Conservation (phyloP, 1,140 invertebrate genomes). For the Zeugodacus cucurbitae region DNA sequence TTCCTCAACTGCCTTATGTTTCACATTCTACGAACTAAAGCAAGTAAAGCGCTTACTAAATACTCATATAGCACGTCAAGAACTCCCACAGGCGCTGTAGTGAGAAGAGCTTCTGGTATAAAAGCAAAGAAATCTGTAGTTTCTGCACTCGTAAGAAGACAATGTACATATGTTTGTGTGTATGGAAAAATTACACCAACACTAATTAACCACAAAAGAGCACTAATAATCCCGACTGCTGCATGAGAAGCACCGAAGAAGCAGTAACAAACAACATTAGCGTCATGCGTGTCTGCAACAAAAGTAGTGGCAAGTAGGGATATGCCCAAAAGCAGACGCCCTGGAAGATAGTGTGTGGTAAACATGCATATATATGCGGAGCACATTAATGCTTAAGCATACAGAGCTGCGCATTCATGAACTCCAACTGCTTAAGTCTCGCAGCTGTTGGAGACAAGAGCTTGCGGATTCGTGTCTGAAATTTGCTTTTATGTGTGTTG, state of each 20-base stretch:
- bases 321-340: neutral
- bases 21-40: no score
- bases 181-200: neutral
- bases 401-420: neutral
- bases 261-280: neutral
- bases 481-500: neutral
- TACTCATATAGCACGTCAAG: neutral
- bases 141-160: neutral
- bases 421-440: neutral
- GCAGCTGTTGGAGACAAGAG: neutral
- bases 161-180: neutral
- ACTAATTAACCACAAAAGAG: constrained; percentile 36
- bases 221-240: neutral
- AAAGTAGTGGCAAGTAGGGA: neutral
- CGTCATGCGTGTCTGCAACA: neutral
- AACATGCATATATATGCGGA: neutral
- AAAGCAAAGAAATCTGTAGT: neutral
- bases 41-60: neutral
- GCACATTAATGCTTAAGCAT: no score
- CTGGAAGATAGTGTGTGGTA: neutral
- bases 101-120: neutral
- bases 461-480: neutral
- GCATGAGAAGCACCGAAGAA: neutral
- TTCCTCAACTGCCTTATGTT: no score
- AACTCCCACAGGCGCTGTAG: neutral